Evolutionary conservation across 1,140 invertebrate genomes (phyloP), one percentile per base, ranked within the genome.

Genomic region (Laupala kohalensis): DNA sequence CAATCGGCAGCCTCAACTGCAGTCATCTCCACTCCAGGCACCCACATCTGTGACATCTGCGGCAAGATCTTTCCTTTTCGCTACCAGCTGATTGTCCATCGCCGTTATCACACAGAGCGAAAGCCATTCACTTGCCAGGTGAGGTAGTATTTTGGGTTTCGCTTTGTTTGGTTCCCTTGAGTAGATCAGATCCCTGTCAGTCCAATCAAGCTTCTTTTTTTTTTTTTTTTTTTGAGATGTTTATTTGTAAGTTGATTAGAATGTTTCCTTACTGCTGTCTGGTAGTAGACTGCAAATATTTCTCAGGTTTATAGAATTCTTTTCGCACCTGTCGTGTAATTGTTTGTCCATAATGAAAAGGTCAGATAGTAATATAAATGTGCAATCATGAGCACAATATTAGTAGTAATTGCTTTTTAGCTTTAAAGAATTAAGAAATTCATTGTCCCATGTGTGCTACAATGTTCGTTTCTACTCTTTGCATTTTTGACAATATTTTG

Each of bases 21-120:
- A 6, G 84, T 85, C 3, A 81, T 86, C n/a, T 84, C 86, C 0
- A 81, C 82, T 73, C 88, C 86, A 13, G 87, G 84, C n/a, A 84
- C 86, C 0, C 90, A 92, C 78, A 84, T 89, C 2, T 94, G 92
- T 78, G 90, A 92, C 79, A 85, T 93, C 70, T 94, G 92, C 76
- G 90, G 90, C 64, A 92, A 92, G 80, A 89, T 90, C 79, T 94
- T 93, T 80, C 90, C 91, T 76, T 93, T 90, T 80, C 87, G 91
- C 29, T 93, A 93, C 81, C 91, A 93, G 76, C 84, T 94, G 69
- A 93, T 93, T 76, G 91, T 93, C 15, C 91, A 91, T 78, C 86
- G 91, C 75, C 84, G 91, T 75, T 93, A 93, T 78, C 92, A 94
- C 75, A 90, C 88, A n/a, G 90, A 92, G 79, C 85, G 88, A 73